Evolutionary conservation across 2,888 invertebrate genomes (phyloP).

Genomic region (Portevinia maculata): DNA sequence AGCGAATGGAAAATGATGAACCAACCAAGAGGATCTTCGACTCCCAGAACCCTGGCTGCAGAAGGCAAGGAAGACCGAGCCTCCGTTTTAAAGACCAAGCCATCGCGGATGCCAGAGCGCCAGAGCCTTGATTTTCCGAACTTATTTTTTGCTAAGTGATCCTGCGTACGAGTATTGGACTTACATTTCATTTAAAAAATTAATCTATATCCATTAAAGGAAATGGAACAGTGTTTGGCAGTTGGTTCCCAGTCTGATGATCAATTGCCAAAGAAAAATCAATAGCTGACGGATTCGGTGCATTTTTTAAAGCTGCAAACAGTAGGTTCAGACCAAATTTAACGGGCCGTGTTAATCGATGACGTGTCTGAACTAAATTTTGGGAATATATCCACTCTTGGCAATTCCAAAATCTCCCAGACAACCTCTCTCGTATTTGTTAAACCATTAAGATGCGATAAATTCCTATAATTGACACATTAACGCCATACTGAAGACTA

Average conservation of each 20-base stretch:
- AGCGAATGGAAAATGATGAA: too few relatives aligned
- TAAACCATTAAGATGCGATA: conserved; percentile 48
- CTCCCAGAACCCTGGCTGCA: too few relatives aligned
- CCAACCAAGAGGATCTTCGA: too few relatives aligned
- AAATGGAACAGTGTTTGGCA: too few relatives aligned
- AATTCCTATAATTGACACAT: conserved; percentile 59
- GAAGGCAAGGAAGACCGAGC: too few relatives aligned
- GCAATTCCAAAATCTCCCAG: conserved; percentile 15
- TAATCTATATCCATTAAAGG: too few relatives aligned
- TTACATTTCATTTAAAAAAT: too few relatives aligned
- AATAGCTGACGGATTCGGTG: not conserved
- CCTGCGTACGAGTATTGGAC: too few relatives aligned
- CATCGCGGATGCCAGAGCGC: too few relatives aligned
- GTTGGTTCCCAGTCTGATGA: conserved; percentile 3
- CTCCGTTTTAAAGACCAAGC: too few relatives aligned
- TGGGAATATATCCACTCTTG: not conserved
- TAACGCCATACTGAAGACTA: conserved; percentile 14
- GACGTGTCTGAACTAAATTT: conserved; percentile 19
- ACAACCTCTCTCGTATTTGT: conserved; percentile 6
- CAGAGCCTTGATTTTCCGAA: too few relatives aligned
- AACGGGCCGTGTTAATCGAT: conserved; percentile 32
- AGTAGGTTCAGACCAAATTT: conserved; percentile 21
- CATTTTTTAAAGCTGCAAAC: not conserved
- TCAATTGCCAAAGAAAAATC: conserved; percentile 6
- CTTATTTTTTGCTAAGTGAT: too few relatives aligned